Base-by-base conservation (phyloP, 2,888 invertebrate genomes). In the Nebria salina region DNA sequence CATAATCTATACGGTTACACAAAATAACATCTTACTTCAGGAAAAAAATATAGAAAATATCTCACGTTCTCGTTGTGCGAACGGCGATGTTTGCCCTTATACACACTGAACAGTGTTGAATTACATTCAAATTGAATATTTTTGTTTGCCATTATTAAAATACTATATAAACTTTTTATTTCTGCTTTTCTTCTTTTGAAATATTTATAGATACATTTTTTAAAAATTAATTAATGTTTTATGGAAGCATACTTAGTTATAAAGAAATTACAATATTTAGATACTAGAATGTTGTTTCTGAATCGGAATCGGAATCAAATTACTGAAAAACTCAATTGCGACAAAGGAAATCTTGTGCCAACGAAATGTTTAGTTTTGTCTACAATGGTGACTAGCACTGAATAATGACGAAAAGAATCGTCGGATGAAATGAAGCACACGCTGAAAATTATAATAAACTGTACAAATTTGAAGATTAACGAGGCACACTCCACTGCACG, bases 401-500 rank as follows among this genome's bases (percentile, higher is more conserved):
- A 54, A 54, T 54, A 7, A 54, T 54, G 54, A 54, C 13, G 54
- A 54, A 54, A 54, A 13, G 13, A 34, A 34, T 34, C 34, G 34
- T 8, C 54, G 54, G 54, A 8, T 54, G 54, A 54, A 54, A 54
- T 54, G 54, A 54, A 54, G 54, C 54, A 54, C 54, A 54, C 54
- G 54, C 54, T 54, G 54, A 54, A 54, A 54, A 54, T 54, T 54
- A 54, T 54, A 54, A 54, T 54, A 54, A 54, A 54, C 54, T 54
- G 54, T 54, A 54, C 54, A 54, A 54, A 54, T 54, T 54, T 54
- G 8, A 54, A 54, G 54, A 54, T 54, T 54, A 54, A 54, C 54
- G 54, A 54, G 54, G 54, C 54, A 13, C 34, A 13, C 54, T 8
- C 54, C 7, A 13, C 54, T 34, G 54, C 54, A 54, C 54, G 54